Conservation (phyloP, 2,888 invertebrate species). For the Trissolcus japonicus region DNA sequence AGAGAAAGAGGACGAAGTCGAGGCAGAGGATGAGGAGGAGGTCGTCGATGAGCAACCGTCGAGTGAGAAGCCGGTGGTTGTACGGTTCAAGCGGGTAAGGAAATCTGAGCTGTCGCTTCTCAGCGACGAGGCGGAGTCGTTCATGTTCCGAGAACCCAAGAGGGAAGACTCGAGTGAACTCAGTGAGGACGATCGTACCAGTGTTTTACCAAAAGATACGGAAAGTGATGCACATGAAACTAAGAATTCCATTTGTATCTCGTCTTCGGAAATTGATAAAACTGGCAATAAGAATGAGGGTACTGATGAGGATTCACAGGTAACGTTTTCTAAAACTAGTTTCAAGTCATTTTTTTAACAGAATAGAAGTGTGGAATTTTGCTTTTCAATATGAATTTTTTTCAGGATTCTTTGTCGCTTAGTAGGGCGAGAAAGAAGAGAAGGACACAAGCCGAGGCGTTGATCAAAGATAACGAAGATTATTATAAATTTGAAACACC, state of each 20-base stretch:
- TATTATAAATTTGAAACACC: slow-evolving; percentile 79
- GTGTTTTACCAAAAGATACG: slow-evolving; percentile 71
- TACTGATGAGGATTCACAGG: slow-evolving; percentile 68
- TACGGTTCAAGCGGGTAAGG: slow-evolving; percentile 85
- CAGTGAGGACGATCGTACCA: slow-evolving; percentile 76
- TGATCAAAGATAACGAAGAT: slow-evolving; percentile 80
- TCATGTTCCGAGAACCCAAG: slow-evolving; percentile 86
- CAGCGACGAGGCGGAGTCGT: slow-evolving; percentile 91
- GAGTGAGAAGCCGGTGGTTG: slow-evolving; percentile 80
- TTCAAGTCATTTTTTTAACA: neutral
- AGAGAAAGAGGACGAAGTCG: slow-evolving; percentile 58
- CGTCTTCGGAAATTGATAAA: slow-evolving; percentile 58
- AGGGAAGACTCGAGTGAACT: slow-evolving; percentile 80
- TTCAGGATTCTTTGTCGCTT: slow-evolving; percentile 65
- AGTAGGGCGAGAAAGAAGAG: slow-evolving; percentile 74
- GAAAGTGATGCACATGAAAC: slow-evolving; percentile 65
- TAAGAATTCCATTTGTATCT: neutral
- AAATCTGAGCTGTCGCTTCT: slow-evolving; percentile 85
- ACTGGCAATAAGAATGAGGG: slow-evolving; percentile 63
- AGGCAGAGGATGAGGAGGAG: slow-evolving; percentile 61
- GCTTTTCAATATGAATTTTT: neutral
- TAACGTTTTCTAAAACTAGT: neutral
- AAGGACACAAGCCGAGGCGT: slow-evolving; percentile 79
- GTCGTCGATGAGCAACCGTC: slow-evolving; percentile 69
- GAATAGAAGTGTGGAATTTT: neutral